These are phyloP conservation scores for Dipodomys stephensi DNA, from an alignment of 2,113 vertebrate species.

Conservation along the genomic window DNA sequence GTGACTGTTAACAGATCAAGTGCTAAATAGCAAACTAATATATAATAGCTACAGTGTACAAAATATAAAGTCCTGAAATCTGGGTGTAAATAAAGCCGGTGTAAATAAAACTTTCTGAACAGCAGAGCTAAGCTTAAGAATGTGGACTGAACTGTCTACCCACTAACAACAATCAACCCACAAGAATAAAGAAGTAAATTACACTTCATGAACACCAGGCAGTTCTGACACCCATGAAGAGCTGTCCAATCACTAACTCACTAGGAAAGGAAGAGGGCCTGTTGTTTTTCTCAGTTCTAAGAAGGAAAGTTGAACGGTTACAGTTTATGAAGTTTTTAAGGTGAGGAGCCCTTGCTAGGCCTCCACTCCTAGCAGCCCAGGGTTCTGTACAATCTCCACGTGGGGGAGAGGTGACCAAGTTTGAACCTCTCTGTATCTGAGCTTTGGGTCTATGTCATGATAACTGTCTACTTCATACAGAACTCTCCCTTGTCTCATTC, in stretches of 20 bases:
- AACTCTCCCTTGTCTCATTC: background rate
- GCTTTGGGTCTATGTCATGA: conserved; percentile 5
- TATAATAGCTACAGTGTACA: background rate
- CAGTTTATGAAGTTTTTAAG: too few species aligned
- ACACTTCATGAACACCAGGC: background rate
- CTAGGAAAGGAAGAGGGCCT: background rate
- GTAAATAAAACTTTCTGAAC: too few species aligned
- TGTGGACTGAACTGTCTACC: background rate
- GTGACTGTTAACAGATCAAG: background rate
- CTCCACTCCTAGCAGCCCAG: too few species aligned
- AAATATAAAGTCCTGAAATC: background rate
- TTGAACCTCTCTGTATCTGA: background rate
- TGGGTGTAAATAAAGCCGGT: background rate
- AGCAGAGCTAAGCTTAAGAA: background rate
- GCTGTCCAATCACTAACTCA: background rate
- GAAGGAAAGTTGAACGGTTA: background rate
- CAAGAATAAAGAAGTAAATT: background rate
- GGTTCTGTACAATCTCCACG: too few species aligned
- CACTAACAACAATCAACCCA: background rate
- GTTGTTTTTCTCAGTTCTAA: background rate
- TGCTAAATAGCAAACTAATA: background rate
- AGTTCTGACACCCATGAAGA: background rate
- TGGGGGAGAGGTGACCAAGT: too few species aligned
- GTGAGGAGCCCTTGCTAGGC: too few species aligned
- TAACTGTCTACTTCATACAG: background rate